Evolutionary conservation across 2,113 vertebrate species (phyloP), one percentile per base, ranked within the genome.

Genomic region (Colius striatus): DNA sequence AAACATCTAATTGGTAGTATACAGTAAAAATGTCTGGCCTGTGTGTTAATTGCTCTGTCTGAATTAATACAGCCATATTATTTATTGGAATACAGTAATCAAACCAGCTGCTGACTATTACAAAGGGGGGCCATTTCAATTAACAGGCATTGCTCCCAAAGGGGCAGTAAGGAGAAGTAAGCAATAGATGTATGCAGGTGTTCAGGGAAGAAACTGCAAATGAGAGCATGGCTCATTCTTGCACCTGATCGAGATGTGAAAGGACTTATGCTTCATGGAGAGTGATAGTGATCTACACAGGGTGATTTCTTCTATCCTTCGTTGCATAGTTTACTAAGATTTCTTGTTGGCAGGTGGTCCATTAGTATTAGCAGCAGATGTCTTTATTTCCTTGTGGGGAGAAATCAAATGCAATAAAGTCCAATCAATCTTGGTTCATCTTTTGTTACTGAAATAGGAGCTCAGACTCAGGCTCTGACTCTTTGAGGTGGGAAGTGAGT

Each of bases 11-110:
- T 97, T 96, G 91, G 90, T 93, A 88, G 90, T 88, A 89, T 75
- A 95, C 92, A 89, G 89, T 96, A 92, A 97, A 96, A 96, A 79
- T 88, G 90, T 97, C 95, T 96, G 91, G 92, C 94, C 95, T 94
- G 84, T 63, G 96, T 96, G 97, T 97, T 98, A 97, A 97, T 97
- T 97, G 96, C 91, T 92, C 93, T 97, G 95, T 96, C 96, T 95
- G 96, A 97, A 97, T 96, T 97, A 98, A 96, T 94, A 96, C 65
- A 68, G 75, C 87, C 9, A 0, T 94, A 93, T 97, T 97, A 97
- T 97, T 97, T 97, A 97, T 97, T 96, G 96, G 93, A 96, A 97
- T 87, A 91, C 77, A 89, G 94, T 94, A 94, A 96, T 96, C 97
- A 97, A 96, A 81, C 76, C 91, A 25, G 22, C 91, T 95, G 93